Evolutionary conservation across 2,888 invertebrate genomes (phyloP).

Genomic region (Melanophora roralis): DNA sequence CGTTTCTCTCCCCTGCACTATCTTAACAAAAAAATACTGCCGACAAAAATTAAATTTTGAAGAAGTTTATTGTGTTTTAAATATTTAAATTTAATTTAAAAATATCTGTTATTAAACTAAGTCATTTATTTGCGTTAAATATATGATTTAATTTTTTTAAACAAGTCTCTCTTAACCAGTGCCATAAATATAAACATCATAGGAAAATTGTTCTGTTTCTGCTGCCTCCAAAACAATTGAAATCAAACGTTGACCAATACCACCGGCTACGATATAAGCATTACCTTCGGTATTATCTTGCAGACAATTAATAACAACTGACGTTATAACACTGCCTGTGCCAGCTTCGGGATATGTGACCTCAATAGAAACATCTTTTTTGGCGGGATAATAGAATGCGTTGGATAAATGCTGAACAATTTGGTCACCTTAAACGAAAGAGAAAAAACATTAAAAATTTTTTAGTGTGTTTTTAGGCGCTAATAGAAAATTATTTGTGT

Average conservation of each 20-base stretch:
- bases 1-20: too few relatives aligned
- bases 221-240: conserved; percentile 72
- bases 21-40: too few relatives aligned
- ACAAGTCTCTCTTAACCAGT: conserved; percentile 40
- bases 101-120: too few relatives aligned
- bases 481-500: neutral
- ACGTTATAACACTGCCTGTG: conserved; percentile 69
- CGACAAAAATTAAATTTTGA: too few relatives aligned
- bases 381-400: conserved; percentile 66
- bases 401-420: conserved; percentile 72
- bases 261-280: conserved; percentile 74
- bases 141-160: neutral
- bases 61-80: too few relatives aligned
- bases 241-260: conserved; percentile 74
- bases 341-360: conserved; percentile 72
- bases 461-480: conserved; percentile 7
- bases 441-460: neutral
- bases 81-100: too few relatives aligned
- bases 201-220: conserved; percentile 70
- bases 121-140: neutral
- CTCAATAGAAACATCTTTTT: conserved; percentile 71
- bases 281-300: conserved; percentile 72
- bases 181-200: conserved; percentile 72
- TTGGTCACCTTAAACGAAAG: conserved; percentile 68
- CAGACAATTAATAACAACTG: conserved; percentile 69